Percentiles rank a stretch among this genome's conserved stretches.
Conservation (phyloP, 2,888 invertebrate species). For the Brachypterus glaber region DNA sequence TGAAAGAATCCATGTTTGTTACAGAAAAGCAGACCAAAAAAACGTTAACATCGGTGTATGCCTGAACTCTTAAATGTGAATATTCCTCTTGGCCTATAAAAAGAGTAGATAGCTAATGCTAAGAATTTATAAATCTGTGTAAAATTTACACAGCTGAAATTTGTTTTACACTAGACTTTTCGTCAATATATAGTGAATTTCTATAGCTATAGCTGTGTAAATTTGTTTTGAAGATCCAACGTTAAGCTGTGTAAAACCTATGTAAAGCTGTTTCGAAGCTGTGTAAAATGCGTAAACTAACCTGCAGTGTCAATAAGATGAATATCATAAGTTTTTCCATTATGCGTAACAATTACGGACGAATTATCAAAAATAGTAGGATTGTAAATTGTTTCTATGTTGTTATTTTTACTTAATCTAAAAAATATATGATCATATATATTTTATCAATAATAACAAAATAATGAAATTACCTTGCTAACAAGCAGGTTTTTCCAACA, state of each 20-base stretch:
- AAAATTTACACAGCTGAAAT: too few species aligned
- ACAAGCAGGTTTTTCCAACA: slow-evolving; percentile 20
- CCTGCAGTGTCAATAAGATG: slow-evolving; percentile 21
- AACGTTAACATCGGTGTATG: slow-evolving; percentile 14
- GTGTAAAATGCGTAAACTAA: too few species aligned
- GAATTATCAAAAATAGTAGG: slow-evolving; percentile 21
- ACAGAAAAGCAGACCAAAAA: slow-evolving; percentile 21
- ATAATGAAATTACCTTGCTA: slow-evolving; percentile 15
- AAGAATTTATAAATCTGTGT: too few species aligned
- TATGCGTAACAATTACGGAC: slow-evolving; percentile 7
- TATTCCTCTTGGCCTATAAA: slow-evolving; percentile 21
- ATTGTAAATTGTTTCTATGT: slow-evolving; percentile 11
- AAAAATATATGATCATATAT: slow-evolving; percentile 3
- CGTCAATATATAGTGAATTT: too few species aligned
- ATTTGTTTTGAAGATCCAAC: too few species aligned
- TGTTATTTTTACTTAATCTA: slow-evolving; percentile 11
- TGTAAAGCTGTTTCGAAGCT: too few species aligned
- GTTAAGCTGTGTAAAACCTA: too few species aligned
- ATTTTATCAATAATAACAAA: slow-evolving; percentile 9
- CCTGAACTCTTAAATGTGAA: slow-evolving; percentile 14
- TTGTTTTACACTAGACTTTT: too few species aligned
- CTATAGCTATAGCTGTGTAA: too few species aligned
- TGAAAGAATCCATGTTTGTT: slow-evolving; percentile 15
- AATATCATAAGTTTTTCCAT: slow-evolving; percentile 15
- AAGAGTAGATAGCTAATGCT: too few species aligned